Percentiles rank a stretch among this genome's conserved stretches.
These are phyloP conservation scores for Sminthurides aquaticus DNA, from an alignment of 2,888 invertebrate species.

Conservation along the genomic window DNA sequence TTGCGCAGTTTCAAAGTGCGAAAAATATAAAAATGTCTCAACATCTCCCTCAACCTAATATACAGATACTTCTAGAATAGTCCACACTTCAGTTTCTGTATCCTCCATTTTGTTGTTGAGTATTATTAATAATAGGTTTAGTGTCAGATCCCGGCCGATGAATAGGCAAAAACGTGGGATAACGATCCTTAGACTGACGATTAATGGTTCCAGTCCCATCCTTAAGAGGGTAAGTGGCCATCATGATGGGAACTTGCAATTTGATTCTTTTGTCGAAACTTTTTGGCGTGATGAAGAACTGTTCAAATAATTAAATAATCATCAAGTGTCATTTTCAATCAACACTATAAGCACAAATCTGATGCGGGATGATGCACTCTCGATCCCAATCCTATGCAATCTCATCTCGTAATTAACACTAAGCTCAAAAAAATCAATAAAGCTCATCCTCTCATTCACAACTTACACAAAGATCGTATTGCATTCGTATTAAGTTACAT, in stretches of 20 bases:
- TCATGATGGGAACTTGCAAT: slow-evolving; percentile 79
- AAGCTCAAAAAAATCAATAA: too few relatives aligned
- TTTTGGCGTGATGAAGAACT: slow-evolving; percentile 87
- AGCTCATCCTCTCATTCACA: too few relatives aligned
- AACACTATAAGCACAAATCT: too few relatives aligned
- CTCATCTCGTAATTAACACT: too few relatives aligned
- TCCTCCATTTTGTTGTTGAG: slow-evolving; percentile 2
- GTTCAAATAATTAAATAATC: slow-evolving; percentile 35
- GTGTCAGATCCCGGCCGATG: slow-evolving; percentile 59
- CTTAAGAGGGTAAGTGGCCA: slow-evolving; percentile 83
- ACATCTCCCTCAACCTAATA: too few relatives aligned
- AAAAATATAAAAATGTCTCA: too few relatives aligned
- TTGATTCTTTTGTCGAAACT: slow-evolving; percentile 86
- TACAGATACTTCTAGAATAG: too few relatives aligned
- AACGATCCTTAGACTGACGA: slow-evolving; percentile 74
- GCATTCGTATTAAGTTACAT: slow-evolving; percentile 85
- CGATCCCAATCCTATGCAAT: too few relatives aligned
- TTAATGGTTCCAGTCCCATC: slow-evolving; percentile 52
- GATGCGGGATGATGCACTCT: too few relatives aligned
- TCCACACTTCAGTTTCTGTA: neutral
- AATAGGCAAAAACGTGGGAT: slow-evolving; percentile 82
- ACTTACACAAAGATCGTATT: slow-evolving; percentile 86
- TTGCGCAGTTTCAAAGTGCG: too few relatives aligned
- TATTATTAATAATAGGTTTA: slow-evolving; percentile 18
- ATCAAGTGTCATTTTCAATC: too few relatives aligned